Conservation (phyloP, 1,140 invertebrate species). For the Eulimnadia texana region DNA sequence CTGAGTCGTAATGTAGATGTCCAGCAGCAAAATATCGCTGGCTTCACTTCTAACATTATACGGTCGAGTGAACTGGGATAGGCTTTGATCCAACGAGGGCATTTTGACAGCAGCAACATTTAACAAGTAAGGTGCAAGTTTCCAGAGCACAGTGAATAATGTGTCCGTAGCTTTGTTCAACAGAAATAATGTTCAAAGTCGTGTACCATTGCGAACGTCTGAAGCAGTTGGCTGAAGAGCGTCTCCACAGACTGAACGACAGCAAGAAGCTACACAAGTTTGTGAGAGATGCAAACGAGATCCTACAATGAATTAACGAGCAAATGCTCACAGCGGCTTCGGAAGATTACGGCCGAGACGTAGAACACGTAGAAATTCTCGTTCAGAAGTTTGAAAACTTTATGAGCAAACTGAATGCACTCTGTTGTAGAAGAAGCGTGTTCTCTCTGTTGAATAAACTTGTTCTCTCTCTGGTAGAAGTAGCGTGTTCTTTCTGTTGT, state of each 20-base stretch:
- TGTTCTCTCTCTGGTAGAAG: conserved; percentile 46
- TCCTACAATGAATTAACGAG: conserved; percentile 74
- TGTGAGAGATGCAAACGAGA: conserved; percentile 68
- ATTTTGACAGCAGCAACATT: conserved; percentile 66
- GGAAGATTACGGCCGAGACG: conserved; percentile 85
- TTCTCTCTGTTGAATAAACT: conserved; percentile 30
- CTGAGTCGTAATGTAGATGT: no score
- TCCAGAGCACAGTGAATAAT: no score
- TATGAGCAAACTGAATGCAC: conserved; percentile 52
- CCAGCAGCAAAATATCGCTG: conserved; percentile 56
- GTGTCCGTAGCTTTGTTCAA: no score
- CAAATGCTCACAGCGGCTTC: conserved; percentile 73
- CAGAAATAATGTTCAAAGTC: conserved; percentile 39
- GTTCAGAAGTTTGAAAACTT: conserved; percentile 53
- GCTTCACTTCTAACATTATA: conserved; percentile 50
- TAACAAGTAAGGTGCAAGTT: no score
- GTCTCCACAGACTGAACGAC: conserved; percentile 55
- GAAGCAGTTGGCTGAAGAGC: conserved; percentile 50
- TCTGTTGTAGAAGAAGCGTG: conserved; percentile 47
- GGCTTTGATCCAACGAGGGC: conserved; percentile 51
- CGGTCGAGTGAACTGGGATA: conserved; percentile 48
- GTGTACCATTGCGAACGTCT: conserved; percentile 48
- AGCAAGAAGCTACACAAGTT: conserved; percentile 60
- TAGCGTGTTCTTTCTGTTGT: no score
- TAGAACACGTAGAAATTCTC: conserved; percentile 86